Percentiles rank a stretch among this genome's conserved stretches.
Evolutionary conservation across 2,797 vertebrate species (phyloP).

Genomic region (Botia kubotai): DNA sequence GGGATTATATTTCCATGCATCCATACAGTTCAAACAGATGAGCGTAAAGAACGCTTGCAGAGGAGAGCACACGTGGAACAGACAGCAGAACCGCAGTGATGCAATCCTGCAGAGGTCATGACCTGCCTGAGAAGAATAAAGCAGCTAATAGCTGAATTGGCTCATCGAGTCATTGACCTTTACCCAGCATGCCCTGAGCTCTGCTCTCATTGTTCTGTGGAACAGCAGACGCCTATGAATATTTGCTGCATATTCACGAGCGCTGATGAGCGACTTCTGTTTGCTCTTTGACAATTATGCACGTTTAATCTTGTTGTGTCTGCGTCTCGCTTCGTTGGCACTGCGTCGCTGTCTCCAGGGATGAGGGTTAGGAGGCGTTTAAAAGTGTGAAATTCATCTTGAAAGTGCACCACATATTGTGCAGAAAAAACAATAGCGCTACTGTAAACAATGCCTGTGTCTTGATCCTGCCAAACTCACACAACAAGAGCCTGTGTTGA

Average conservation of each 20-base stretch:
- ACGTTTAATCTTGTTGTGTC: slow-evolving; percentile 58
- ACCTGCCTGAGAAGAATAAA: slow-evolving; percentile 51
- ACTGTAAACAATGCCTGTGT: neutral
- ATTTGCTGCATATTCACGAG: slow-evolving; percentile 62
- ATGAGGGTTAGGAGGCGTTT: slow-evolving; percentile 27
- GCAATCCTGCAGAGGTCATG: slow-evolving; percentile 54
- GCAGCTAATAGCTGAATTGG: slow-evolving; percentile 64
- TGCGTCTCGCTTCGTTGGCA: slow-evolving; percentile 38
- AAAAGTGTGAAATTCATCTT: slow-evolving; percentile 61
- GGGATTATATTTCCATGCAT: neutral
- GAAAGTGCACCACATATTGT: slow-evolving; percentile 15
- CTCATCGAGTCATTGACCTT: slow-evolving; percentile 78
- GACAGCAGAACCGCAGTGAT: slow-evolving; percentile 36
- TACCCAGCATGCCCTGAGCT: slow-evolving; percentile 63
- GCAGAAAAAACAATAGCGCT: neutral
- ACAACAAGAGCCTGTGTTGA: neutral
- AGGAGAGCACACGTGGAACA: neutral
- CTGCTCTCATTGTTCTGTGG: slow-evolving; percentile 42
- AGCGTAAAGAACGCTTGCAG: slow-evolving; percentile 34
- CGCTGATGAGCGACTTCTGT: slow-evolving; percentile 56
- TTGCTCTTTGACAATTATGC: slow-evolving; percentile 51
- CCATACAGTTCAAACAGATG: slow-evolving; percentile 23
- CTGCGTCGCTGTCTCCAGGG: slow-evolving; percentile 8
- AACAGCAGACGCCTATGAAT: slow-evolving; percentile 56
- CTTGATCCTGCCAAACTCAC: too few relatives aligned